phyloP scores from a whole-genome alignment of 2,888 invertebrate species.

The Rhamnusium bicolor region DNA sequence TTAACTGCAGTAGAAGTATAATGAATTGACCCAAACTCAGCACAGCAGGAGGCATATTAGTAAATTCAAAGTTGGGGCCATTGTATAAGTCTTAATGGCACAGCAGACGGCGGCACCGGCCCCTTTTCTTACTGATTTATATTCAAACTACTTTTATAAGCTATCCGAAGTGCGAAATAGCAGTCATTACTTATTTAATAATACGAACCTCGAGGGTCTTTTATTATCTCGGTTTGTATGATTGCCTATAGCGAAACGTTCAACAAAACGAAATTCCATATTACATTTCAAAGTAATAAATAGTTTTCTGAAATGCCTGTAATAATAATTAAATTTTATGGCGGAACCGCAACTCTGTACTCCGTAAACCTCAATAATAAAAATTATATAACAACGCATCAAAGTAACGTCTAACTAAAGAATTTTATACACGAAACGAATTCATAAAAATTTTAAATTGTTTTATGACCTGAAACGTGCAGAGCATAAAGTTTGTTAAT shows the following conservation, averaged over 20 bases:
- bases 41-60: constrained; percentile 28
- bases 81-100: constrained; percentile 19
- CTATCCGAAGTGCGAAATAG: constrained; percentile 26
- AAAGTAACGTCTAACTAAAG: constrained; percentile 34
- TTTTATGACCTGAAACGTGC: neutral
- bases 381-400: constrained; percentile 40
- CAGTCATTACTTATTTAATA: constrained; percentile 30
- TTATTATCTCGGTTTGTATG: constrained; percentile 20
- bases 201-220: constrained; percentile 21
- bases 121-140: constrained; percentile 24
- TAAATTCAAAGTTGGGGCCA: constrained; percentile 5
- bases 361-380: constrained; percentile 37
- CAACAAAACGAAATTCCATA: constrained; percentile 22
- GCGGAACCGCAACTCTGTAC: constrained; percentile 33
- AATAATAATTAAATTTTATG: constrained; percentile 45
- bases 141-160: constrained; percentile 24
- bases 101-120: constrained; percentile 14
- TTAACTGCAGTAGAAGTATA: constrained; percentile 13
- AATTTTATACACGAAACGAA: constrained; percentile 17
- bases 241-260: neutral
- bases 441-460: constrained; percentile 12
- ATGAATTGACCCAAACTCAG: constrained; percentile 25
- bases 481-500: constrained; percentile 5
- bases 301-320: constrained; percentile 37
- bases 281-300: constrained; percentile 35